Evolutionary conservation across 1,140 invertebrate species (phyloP), one percentile per base, ranked within the genome.

Genomic region (Potamilus streckersoni): DNA sequence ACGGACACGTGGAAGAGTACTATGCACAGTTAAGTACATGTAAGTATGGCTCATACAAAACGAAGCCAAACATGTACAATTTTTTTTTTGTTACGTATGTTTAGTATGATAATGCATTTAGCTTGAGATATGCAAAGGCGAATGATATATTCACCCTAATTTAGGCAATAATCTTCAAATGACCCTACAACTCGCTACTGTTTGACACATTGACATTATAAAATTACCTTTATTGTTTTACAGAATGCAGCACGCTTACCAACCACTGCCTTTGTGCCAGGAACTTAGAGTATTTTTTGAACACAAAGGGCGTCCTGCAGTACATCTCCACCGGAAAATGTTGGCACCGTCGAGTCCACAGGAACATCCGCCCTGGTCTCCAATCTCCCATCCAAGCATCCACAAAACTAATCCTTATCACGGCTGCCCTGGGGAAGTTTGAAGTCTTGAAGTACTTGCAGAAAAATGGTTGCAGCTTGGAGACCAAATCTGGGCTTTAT

Each of bases 221-320:
- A 49, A 8, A 11, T 62, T 62, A 19, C 23, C 23, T 68, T 60
- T 17, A 69, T 2, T 71, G 17, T 31, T 60, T 72, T 72, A 31
- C 64, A 77, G 75, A 77, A 23, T 77, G 75, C 20, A 77, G 65
- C 12, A 77, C 69, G 12, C 58, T 77, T 8, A 72, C 75, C 6
- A 77, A 77, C 56, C 65, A 77, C 64, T 77, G 75, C 60, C 65
- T 77, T 61, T 77, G 75, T 66, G 75, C 75, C 56, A 65, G 57
- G n/a, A 77, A 77, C 60, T 71, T 77, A 31, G 75, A 77, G 59
- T 77, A 77, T 60, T 72, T 77, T 66, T 69, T 70, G 69, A 77
- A 77, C 23, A 70, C 75, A 19, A 66, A 73, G 14, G 70, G 73
- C 65, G 65, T 77, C 58, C 16, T 77, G 3, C 64, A 77, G 65